Conservation (phyloP, 2,113 vertebrate genomes). For the Ovibos moschatus region DNA sequence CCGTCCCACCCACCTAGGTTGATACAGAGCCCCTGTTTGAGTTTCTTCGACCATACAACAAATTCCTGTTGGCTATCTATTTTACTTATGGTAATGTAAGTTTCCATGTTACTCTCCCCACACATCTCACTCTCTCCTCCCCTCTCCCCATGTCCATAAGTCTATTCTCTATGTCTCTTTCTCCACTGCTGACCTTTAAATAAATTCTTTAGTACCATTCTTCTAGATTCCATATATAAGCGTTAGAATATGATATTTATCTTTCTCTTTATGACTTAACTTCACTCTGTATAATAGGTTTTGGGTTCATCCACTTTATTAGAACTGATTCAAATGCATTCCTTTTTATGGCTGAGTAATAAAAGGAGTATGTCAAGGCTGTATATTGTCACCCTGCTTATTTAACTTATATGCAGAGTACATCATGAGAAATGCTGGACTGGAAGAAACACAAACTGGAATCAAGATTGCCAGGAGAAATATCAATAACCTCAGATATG, state of each 20-base stretch:
- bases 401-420: no score
- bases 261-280: background rate
- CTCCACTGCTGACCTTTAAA: background rate
- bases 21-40: background rate
- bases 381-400: no score
- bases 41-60: background rate
- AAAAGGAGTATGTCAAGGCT: no score
- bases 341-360: background rate
- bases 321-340: background rate
- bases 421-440: no score
- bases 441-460: no score
- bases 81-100: background rate
- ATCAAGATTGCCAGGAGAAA: no score
- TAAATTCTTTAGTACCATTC: background rate
- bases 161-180: background rate
- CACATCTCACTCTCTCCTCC: background rate
- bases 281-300: background rate
- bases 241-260: background rate
- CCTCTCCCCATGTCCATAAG: background rate
- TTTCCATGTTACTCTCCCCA: background rate
- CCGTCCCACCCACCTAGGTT: accelerated
- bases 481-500: no score
- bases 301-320: background rate
- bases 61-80: background rate
- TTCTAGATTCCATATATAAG: background rate